phyloP scores from a whole-genome alignment of 2,113 vertebrate genomes.

The Otus sunia region DNA sequence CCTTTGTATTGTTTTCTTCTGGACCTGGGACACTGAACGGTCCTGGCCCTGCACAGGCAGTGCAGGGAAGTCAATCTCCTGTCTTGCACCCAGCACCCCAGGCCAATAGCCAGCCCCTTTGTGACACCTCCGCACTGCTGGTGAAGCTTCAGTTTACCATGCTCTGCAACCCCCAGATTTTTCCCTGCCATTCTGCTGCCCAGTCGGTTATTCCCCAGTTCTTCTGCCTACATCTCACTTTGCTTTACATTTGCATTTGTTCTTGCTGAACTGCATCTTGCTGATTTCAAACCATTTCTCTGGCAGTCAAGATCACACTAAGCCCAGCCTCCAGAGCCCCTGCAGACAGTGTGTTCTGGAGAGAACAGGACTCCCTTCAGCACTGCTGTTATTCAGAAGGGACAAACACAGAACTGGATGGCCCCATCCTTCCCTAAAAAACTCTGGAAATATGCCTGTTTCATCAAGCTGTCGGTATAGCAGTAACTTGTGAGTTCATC shows the following conservation, averaged over 20 bases:
- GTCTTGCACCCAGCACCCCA: neutral
- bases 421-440: neutral
- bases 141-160: neutral
- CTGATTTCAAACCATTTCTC: neutral
- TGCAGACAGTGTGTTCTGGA: neutral
- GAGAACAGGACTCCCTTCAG: neutral
- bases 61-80: neutral
- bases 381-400: neutral
- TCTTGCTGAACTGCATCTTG: constrained; percentile 8
- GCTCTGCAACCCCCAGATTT: neutral
- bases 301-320: accelerated
- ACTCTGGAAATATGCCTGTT: neutral
- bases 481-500: neutral
- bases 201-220: neutral
- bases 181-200: neutral
- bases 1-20: neutral
- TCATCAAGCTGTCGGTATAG: neutral
- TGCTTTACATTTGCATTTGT: constrained; percentile 19
- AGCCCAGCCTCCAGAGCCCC: neutral
- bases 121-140: neutral
- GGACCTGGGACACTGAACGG: neutral
- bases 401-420: neutral
- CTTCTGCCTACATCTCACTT: neutral
- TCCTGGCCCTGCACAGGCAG: neutral
- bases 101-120: neutral